Percentiles rank a stretch among this genome's conserved stretches.
These are phyloP conservation scores for Henicopernis longicauda DNA, from an alignment of 2,113 vertebrate genomes.

Conservation along the genomic window DNA sequence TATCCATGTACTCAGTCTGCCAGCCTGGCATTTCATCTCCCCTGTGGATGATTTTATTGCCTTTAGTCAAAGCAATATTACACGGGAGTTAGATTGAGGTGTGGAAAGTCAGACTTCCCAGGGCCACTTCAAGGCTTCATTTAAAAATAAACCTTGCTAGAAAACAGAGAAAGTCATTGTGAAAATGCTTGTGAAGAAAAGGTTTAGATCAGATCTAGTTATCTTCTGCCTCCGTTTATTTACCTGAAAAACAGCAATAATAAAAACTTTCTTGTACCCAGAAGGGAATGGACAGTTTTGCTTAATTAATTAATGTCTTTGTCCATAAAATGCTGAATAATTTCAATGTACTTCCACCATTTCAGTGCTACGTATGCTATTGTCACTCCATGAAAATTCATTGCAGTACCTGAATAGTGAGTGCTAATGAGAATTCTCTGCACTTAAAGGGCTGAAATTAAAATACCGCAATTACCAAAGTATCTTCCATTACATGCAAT, in stretches of 20 bases:
- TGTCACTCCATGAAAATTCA: slow-evolving; percentile 30
- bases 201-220: not conserved
- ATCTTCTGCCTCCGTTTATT: not conserved
- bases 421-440: slow-evolving; percentile 31
- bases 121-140: not conserved
- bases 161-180: not conserved
- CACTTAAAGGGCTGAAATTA: slow-evolving; percentile 51
- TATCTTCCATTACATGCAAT: slow-evolving; percentile 43
- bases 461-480: not conserved
- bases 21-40: not conserved
- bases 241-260: not conserved
- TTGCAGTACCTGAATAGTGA: not conserved
- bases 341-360: not conserved
- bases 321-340: not conserved
- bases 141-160: not conserved
- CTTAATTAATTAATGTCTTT: not conserved
- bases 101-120: not conserved
- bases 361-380: not conserved
- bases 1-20: not conserved
- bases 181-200: not conserved
- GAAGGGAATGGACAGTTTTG: not conserved
- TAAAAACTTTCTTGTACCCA: not conserved
- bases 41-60: not conserved
- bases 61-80: not conserved
- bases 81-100: not conserved